Evolutionary conservation across 2,888 invertebrate species (phyloP).

Genomic region (Cremastinae sp.): DNA sequence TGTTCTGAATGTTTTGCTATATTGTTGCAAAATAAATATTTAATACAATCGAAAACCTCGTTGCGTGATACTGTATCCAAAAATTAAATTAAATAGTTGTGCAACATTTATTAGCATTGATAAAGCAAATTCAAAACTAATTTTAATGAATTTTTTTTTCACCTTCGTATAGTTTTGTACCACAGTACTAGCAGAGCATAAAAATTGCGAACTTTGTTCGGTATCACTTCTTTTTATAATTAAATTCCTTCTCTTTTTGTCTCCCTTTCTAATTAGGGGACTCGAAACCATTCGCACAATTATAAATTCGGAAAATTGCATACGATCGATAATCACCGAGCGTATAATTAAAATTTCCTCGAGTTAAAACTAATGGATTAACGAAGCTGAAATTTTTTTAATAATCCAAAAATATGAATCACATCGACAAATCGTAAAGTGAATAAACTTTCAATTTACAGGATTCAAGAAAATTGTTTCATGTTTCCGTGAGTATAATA

Average conservation of each 20-base stretch:
- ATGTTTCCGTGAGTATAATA: no score
- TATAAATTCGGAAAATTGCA: slow-evolving; percentile 1
- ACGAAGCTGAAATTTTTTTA: slow-evolving; percentile 19
- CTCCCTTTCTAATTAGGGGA: background rate
- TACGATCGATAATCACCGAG: slow-evolving; percentile 7
- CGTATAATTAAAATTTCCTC: slow-evolving; percentile 33
- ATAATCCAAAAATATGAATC: slow-evolving; percentile 13
- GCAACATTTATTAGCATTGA: no score
- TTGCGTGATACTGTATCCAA: background rate
- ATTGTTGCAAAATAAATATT: background rate
- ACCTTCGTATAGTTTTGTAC: no score
- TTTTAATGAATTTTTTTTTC: no score
- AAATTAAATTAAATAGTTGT: background rate
- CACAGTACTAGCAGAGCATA: no score
- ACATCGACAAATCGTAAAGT: slow-evolving; percentile 8
- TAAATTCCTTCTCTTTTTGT: background rate
- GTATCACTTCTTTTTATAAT: background rate
- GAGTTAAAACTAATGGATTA: background rate
- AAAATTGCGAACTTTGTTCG: no score
- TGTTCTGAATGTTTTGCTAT: slow-evolving; percentile 38
- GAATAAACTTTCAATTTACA: no score
- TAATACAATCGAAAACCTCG: background rate
- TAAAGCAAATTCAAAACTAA: no score
- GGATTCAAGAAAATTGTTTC: no score
- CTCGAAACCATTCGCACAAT: background rate